Evolutionary conservation across 2,797 vertebrate genomes (phyloP).

Genomic region (Rhinoraja longicauda): DNA sequence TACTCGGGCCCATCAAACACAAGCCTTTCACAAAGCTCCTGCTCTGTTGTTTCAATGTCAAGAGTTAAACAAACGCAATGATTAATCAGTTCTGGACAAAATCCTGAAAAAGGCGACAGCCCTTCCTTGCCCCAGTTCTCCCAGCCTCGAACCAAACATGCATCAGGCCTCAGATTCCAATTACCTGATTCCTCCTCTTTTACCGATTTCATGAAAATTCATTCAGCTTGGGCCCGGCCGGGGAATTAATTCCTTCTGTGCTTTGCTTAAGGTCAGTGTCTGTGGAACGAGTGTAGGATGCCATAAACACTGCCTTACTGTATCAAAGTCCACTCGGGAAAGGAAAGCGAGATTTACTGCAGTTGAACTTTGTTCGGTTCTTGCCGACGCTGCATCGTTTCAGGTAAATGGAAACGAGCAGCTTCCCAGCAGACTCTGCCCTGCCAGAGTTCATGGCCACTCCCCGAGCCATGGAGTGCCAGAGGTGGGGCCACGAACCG

Average conservation of each 20-base stretch:
- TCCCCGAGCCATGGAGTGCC: not conserved
- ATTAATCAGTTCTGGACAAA: not conserved
- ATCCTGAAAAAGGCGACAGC: not conserved
- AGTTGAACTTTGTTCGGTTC: conserved; percentile 50
- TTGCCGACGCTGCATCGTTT: not conserved
- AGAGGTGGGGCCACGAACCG: too few species aligned
- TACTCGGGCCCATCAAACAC: too few species aligned
- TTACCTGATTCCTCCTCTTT: not conserved
- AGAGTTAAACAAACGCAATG: not conserved
- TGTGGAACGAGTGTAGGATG: not conserved
- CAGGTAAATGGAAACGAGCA: not conserved
- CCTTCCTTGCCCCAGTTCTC: not conserved
- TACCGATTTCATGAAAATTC: not conserved
- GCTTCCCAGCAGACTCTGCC: not conserved
- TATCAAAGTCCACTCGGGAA: conserved; percentile 49
- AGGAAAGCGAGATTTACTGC: conserved; percentile 40
- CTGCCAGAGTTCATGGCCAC: not conserved
- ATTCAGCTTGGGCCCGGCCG: not conserved
- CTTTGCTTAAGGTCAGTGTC: not conserved
- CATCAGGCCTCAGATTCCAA: not conserved
- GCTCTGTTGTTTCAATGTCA: not conserved
- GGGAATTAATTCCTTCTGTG: not conserved
- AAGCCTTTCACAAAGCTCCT: not conserved
- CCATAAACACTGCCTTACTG: conserved; percentile 29
- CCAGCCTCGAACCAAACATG: not conserved